Percentiles rank a stretch among this genome's conserved stretches.
Conservation (phyloP, 2,888 invertebrate genomes). For the Philhelius pedissequus region DNA sequence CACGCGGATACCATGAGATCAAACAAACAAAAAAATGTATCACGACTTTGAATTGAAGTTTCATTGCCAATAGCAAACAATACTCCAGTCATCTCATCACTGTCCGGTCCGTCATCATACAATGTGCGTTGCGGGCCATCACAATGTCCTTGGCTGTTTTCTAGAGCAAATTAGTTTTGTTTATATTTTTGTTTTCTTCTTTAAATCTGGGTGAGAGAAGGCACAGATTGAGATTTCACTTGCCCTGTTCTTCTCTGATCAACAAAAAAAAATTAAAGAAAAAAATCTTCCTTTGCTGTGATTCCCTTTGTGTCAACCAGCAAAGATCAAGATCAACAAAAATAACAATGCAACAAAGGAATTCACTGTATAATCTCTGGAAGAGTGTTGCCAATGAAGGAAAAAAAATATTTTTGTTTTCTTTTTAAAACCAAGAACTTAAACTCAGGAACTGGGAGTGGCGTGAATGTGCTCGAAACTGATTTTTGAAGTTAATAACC, state of each 20-base stretch:
- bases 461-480: too few species aligned
- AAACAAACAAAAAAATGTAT: background rate
- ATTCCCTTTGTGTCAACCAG: background rate
- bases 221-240: slow-evolving; percentile 13
- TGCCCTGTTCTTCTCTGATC: background rate
- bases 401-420: background rate
- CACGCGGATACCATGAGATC: background rate
- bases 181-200: background rate
- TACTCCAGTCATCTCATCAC: background rate
- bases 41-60: slow-evolving; percentile 56
- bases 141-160: slow-evolving; percentile 51
- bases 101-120: background rate
- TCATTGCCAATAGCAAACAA: slow-evolving; percentile 47
- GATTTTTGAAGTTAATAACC: too few species aligned
- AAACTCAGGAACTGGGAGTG: too few species aligned
- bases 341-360: slow-evolving; percentile 1
- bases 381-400: background rate
- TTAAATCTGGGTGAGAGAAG: slow-evolving; percentile 25
- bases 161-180: slow-evolving; percentile 36
- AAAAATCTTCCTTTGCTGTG: slow-evolving; percentile 8
- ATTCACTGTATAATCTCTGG: background rate
- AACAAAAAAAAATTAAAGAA: slow-evolving; percentile 11
- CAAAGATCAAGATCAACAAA: slow-evolving; percentile 49
- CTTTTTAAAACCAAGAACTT: background rate
- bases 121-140: background rate